These are phyloP conservation scores for Erpetoichthys calabaricus DNA, from an alignment of 2,797 vertebrate genomes.

Conservation along the genomic window DNA sequence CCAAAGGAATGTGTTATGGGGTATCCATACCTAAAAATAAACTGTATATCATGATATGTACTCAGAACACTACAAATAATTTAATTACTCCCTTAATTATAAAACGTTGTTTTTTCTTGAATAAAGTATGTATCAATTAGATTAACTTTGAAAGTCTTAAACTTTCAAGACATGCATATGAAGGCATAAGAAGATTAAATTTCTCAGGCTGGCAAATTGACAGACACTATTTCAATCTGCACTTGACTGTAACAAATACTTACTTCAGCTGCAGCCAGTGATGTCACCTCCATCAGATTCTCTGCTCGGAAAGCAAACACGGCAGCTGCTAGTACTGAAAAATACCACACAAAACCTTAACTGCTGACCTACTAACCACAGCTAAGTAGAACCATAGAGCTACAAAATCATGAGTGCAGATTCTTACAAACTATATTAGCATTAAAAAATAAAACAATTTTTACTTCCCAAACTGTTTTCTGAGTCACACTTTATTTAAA, in stretches of 20 bases:
- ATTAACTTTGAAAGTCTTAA: not conserved
- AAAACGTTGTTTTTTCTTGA: too few species aligned
- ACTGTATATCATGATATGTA: too few species aligned
- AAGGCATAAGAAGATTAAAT: slow-evolving; percentile 50
- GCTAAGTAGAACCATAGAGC: slow-evolving; percentile 9
- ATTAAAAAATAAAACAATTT: too few species aligned
- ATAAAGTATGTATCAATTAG: too few species aligned
- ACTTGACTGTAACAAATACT: slow-evolving; percentile 44
- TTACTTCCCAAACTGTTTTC: too few species aligned
- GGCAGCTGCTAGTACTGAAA: slow-evolving; percentile 81
- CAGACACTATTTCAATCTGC: slow-evolving; percentile 69
- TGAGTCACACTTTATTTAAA: too few species aligned
- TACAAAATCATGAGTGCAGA: not conserved
- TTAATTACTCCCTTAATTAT: too few species aligned
- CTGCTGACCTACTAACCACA: slow-evolving; percentile 21
- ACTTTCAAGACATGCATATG: slow-evolving; percentile 43
- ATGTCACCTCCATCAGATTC: slow-evolving; percentile 98
- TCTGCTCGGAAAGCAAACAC: slow-evolving; percentile 95
- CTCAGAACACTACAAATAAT: too few species aligned
- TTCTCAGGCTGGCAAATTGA: slow-evolving; percentile 51
- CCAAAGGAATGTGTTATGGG: too few species aligned
- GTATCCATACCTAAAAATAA: too few species aligned
- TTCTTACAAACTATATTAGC: too few species aligned
- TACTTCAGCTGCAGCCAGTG: slow-evolving; percentile 87
- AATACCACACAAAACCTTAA: slow-evolving; percentile 41